Evolutionary conservation across 2,113 vertebrate genomes (phyloP).

Genomic region (Leptodactylus fuscus): DNA sequence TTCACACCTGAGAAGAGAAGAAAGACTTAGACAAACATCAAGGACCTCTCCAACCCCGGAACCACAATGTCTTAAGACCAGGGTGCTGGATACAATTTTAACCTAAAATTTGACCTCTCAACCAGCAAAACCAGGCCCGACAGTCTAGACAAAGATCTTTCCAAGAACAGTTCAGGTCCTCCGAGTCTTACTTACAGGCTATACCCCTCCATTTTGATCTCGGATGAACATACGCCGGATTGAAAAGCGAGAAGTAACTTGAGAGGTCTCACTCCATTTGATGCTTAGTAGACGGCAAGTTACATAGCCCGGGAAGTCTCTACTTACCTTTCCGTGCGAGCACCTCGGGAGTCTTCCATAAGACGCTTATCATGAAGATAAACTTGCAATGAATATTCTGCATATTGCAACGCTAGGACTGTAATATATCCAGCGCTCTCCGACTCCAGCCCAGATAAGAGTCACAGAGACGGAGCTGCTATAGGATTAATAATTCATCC

Average conservation of each 20-base stretch:
- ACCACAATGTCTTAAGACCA: too few relatives aligned
- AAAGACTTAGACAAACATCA: not conserved
- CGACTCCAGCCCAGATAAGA: conserved; percentile 67
- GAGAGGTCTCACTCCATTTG: not conserved
- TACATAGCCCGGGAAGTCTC: not conserved
- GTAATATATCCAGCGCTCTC: conserved; percentile 51
- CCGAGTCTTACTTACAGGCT: not conserved
- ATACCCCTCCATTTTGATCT: not conserved
- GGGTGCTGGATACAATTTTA: not conserved
- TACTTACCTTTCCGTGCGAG: conserved; percentile 86
- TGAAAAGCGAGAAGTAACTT: not conserved
- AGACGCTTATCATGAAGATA: conserved; percentile 73
- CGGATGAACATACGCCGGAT: not conserved
- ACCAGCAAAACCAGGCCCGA: not conserved
- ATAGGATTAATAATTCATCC: conserved; percentile 83
- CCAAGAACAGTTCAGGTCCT: not conserved
- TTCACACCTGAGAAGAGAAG: conserved; percentile 82
- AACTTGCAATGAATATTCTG: conserved; percentile 67
- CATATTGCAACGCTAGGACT: conserved; percentile 46
- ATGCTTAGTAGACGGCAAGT: not conserved
- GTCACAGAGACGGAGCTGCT: conserved; percentile 74
- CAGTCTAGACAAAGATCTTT: not conserved
- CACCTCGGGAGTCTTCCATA: conserved; percentile 72
- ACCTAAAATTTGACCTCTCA: too few relatives aligned
- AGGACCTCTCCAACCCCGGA: not conserved